phyloP scores from a whole-genome alignment of 37 sponge, comb jelly and placozoan genomes.

The Tethya wilhelma region DNA sequence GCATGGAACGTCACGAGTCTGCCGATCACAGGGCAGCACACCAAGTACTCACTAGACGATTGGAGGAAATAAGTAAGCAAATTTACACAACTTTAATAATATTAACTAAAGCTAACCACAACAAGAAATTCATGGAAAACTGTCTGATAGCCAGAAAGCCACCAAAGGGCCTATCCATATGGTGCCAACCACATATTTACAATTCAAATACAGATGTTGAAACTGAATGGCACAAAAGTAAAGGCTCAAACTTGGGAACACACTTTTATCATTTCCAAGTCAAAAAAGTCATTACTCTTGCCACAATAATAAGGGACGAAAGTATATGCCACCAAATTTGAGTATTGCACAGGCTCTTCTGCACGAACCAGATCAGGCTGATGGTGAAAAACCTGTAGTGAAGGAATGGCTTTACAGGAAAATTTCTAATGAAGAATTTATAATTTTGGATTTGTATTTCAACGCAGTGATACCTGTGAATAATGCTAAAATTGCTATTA shows the following conservation, averaged over 20 bases:
- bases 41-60: no score
- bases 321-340: conserved; percentile 21
- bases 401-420: conserved; percentile 62
- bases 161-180: no score
- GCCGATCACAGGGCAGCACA: no score
- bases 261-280: conserved; percentile 45
- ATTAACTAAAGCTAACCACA: no score
- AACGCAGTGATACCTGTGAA: conserved; percentile 55
- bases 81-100: no score
- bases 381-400: conserved; percentile 21
- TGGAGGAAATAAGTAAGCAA: no score
- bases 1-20: no score
- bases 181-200: no score
- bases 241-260: conserved; percentile 37
- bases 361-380: conserved; percentile 31
- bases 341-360: conserved; percentile 52
- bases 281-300: conserved; percentile 41
- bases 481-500: conserved; percentile 36
- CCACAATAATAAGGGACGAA: conserved; percentile 19
- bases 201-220: no score
- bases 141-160: no score
- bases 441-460: conserved; percentile 55
- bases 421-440: conserved; percentile 59
- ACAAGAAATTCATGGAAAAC: no score
- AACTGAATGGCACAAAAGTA: no score